Evolutionary conservation across 2,888 invertebrate genomes (phyloP), one percentile per base, ranked within the genome.

Genomic region (Tenthredo mesomela): DNA sequence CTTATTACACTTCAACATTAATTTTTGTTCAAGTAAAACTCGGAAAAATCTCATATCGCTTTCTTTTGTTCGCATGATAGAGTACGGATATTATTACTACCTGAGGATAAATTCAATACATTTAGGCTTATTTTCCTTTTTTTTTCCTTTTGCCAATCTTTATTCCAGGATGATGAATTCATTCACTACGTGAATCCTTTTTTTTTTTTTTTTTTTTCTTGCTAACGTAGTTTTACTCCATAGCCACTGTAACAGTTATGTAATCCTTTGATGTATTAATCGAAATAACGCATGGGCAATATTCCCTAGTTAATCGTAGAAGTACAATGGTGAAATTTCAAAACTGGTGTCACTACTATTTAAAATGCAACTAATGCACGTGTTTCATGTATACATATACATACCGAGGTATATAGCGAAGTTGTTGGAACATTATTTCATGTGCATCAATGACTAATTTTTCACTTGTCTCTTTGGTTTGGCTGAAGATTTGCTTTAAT

Each of bases 281-380:
- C 29, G 18, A 77, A 77, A 54, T 50, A 77, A 54, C 77, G 29
- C 54, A 77, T 77, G 77, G 77, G 54, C 33, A 29, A 50, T 40
- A 25, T 33, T 70, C 33, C 40, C 37, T 40, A 21, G 43, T 73
- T 21, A 25, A 73, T 40, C 43, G 71, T 73, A 25, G n/a, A 40
- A 5, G 43, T 43, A 73, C 15, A 29, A 77, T 77, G 50, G 29
- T 77, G 12, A 77, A 33, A 77, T 54, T 77, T 54, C 5, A 29
- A 77, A 77, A 33, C 37, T 18, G 29, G 37, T 29, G 47, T 50
- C 43, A 54, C 29, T 77, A 12, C 15, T 54, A 29, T 77, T 6
- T 54, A n/a, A 33, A 25, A 77, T n/a, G 7, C n/a, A 77, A 54
- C 25, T 29, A 77, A 29, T 77, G 77, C 54, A 77, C 18, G 40